Evolutionary conservation across 2,113 vertebrate species (phyloP), one percentile per base, ranked within the genome.

Genomic region (Nycticryphes semicollaris): DNA sequence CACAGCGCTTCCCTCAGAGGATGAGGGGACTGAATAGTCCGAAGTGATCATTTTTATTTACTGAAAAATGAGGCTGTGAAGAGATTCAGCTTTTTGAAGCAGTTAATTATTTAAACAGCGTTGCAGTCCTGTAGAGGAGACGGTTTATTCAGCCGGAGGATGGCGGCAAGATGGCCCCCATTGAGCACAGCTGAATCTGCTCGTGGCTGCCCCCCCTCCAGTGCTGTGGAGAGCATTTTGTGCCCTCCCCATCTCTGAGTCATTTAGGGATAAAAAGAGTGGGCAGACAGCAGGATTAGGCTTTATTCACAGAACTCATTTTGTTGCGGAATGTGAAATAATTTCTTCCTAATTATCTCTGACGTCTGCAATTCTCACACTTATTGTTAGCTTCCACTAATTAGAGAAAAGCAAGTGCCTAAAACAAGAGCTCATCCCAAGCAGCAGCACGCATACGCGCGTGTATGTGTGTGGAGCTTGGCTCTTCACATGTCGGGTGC

Each of bases 371-470:
- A 25, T 96, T 75, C 90, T 97, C 77, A 45, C 72, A 50, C 70
- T 96, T 80, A 86, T 93, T 95, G 90, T 95, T 92, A 51, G 78
- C 73, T 78, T 79, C 83, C 73, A 8, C 72, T 96, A 94, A 95
- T 68, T 90, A 95, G 87, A 64, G 90, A 23, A 84, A 76, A 90
- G 91, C 85, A 74, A 89, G 87, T 66, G 95, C 94, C 87, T 86
- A 63, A 88, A 95, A 93, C 78, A 64, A 75, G 64, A 97, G 87
- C 89, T 95, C 93, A 92, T 94, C 76, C 67, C 80, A 63, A 54
- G 3, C 2, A 0, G 87, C 81, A 64, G 81, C 13, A 3, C 3
- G 2, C 56, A 43, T 12, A 3, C 3, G 1, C 56, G 35, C 0
- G 14, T 9, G 18, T 23, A 3, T 30, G 48, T 41, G 57, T 27